Evolutionary conservation across 2,888 invertebrate genomes (phyloP).

Genomic region (Sinhomidia bicolor): DNA sequence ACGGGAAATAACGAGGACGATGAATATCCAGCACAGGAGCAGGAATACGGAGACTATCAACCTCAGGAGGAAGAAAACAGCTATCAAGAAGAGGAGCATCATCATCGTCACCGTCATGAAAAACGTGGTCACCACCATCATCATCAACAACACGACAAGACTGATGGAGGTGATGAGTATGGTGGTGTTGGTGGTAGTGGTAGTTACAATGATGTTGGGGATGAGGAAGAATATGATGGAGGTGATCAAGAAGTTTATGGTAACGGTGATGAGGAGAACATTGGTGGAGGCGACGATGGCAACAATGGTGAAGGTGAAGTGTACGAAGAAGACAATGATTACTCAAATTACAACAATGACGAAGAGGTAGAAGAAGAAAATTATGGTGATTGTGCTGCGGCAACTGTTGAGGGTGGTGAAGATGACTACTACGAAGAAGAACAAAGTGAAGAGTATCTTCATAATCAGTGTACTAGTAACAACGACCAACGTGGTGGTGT

Average conservation of each 20-base stretch:
- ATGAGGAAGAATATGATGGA: background rate
- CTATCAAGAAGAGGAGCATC: background rate
- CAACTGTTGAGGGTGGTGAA: background rate
- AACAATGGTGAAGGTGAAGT: background rate
- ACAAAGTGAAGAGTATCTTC: background rate
- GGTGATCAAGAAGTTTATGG: background rate
- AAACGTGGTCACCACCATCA: too few species aligned
- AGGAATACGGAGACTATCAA: slow-evolving; percentile 18
- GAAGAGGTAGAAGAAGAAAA: background rate
- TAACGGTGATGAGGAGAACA: slow-evolving; percentile 5
- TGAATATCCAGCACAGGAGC: slow-evolving; percentile 42
- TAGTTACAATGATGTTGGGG: background rate
- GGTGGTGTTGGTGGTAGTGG: background rate
- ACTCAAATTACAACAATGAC: background rate
- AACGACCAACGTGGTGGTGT: slow-evolving; percentile 8
- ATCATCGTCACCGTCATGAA: background rate
- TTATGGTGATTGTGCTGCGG: background rate
- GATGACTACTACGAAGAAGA: slow-evolving; percentile 27
- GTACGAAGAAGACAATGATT: slow-evolving; percentile 18
- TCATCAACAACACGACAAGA: slow-evolving; percentile 32
- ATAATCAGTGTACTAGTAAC: slow-evolving; percentile 11
- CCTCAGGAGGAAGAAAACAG: slow-evolving; percentile 32
- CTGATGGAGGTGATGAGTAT: slow-evolving; percentile 41
- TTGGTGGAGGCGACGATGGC: too few species aligned
- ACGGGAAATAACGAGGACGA: background rate